Base-by-base conservation (phyloP, 1,140 invertebrate genomes). In the Hydropsyche tenuis region DNA sequence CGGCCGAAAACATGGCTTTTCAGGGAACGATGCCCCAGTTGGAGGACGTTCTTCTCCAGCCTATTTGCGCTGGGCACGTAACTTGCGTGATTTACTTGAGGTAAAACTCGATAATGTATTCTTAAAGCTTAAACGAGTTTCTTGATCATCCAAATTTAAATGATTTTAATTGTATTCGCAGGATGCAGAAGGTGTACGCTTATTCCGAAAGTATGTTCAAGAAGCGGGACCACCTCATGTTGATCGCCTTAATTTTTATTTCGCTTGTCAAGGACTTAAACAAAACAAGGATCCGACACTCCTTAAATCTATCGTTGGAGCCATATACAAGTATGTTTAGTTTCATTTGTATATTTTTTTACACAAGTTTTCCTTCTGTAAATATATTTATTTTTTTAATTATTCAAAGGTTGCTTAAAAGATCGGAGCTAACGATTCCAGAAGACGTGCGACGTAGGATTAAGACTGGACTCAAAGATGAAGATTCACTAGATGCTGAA, bases 221-320 rank as follows among this genome's bases (percentile, higher is more conserved):
- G 88, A 93, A 78, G 95, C 96, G 83, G 90, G 91, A 71, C 89
- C 89, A 77, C 88, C 89, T 75, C 90, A 93, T 82, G 89, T 90
- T 64, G 90, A 93, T 82, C 87, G 90, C 45, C 88, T 96, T 74
- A 91, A 94, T 80, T 96, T 96, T 84, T 95, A 94, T 89, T 96
- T 96, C 84, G 95, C 94, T 53, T 96, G 94, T 83, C 91, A 95
- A 81, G 95, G 95, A 16, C 88, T 96, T 70, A 94, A 94, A 79
- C 91, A 92, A 80, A 90, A 94, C 9, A 86, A 87, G 73, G 90
- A 93, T 82, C 88, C 88, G 2, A 87, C 89, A 79, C 90, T 88
- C 80, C 89, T 94, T 74, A 88, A 89, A 74, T 90, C 91, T 81
- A 87, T 95, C 79, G 90, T 94, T 78, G 90, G 90, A 83, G 89